Evolutionary conservation across 2,113 vertebrate species (phyloP).

Genomic region (Microcebus murinus): DNA sequence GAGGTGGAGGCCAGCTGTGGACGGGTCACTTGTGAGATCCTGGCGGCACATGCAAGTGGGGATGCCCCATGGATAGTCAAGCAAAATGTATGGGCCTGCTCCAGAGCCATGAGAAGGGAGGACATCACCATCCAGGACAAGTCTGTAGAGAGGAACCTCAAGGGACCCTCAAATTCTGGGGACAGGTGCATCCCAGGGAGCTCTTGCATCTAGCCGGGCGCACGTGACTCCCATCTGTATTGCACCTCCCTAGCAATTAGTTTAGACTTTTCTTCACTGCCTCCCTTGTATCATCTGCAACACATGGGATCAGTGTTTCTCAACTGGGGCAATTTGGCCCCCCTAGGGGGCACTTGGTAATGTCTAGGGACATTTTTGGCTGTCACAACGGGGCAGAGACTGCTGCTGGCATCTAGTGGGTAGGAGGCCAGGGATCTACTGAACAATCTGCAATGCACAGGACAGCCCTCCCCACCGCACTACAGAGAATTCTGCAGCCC

Average conservation of each 20-base stretch:
- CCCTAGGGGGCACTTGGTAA: neutral
- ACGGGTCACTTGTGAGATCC: neutral
- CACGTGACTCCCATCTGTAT: accelerated
- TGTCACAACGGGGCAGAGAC: neutral
- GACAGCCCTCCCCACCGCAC: neutral
- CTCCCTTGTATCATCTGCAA: neutral
- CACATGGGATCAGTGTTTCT: neutral
- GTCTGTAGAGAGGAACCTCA: neutral
- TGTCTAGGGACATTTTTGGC: neutral
- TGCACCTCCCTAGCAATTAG: neutral
- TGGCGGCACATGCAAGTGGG: accelerated
- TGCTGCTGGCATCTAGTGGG: neutral
- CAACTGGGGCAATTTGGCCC: neutral
- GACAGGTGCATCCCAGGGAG: neutral
- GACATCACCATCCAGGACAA: neutral
- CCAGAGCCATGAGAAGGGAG: neutral
- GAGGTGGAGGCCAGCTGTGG: neutral
- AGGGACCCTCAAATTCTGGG: neutral
- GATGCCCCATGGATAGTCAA: neutral
- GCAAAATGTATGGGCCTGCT: too few relatives aligned
- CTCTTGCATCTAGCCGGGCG: neutral
- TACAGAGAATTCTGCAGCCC: neutral
- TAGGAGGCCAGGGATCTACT: neutral
- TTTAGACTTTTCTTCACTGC: neutral
- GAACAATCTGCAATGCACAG: accelerated